Conservation (phyloP, 2,888 invertebrate species). For the Lasioglossum malachurum region DNA sequence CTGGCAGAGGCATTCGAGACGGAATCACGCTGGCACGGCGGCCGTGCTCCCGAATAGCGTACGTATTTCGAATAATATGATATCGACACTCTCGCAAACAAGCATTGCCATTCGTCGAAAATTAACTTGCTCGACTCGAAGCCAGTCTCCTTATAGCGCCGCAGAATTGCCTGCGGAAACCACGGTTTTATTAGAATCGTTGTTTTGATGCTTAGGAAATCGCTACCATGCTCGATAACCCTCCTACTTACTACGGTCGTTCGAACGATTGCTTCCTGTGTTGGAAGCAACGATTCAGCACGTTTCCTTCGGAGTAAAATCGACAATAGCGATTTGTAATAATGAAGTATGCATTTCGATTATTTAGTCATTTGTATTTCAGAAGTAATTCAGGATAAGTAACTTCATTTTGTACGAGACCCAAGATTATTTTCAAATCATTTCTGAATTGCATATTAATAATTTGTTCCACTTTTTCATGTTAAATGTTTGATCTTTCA, state of each 20-base stretch:
- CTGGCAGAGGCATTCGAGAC: constrained; percentile 8
- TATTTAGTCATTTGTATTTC: too few species aligned
- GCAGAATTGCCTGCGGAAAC: not conserved
- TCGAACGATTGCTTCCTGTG: not conserved
- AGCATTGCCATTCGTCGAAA: not conserved
- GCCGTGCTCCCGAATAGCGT: not conserved
- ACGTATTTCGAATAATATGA: not conserved
- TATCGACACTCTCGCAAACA: not conserved
- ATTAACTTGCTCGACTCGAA: not conserved
- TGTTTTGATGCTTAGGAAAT: not conserved
- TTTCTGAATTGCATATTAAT: too few species aligned
- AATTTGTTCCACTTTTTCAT: too few species aligned
- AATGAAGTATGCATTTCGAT: not conserved
- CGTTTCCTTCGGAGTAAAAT: not conserved
- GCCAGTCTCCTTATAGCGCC: not conserved
- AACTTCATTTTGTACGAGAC: too few species aligned
- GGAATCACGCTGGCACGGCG: not conserved
- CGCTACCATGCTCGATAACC: not conserved
- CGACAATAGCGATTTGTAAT: not conserved
- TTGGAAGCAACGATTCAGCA: not conserved
- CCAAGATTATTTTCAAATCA: too few species aligned
- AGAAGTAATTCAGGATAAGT: too few species aligned
- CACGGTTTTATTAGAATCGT: not conserved
- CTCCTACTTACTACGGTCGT: not conserved
- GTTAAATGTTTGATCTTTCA: too few species aligned